Evolutionary conservation across 2,888 invertebrate genomes (phyloP).

Genomic region (Ditula angustiorana): DNA sequence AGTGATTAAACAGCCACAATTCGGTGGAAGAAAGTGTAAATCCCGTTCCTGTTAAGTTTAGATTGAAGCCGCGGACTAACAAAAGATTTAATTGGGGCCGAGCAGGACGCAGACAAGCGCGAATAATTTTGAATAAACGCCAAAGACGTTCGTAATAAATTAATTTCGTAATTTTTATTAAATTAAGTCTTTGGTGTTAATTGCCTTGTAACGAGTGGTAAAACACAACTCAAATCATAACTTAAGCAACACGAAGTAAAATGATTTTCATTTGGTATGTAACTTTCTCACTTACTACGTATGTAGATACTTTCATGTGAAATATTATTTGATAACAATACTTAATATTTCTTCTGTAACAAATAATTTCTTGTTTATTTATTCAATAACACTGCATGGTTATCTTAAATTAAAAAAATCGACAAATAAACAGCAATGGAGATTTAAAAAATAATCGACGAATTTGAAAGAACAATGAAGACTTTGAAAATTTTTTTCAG

Average conservation of each 20-base stretch:
- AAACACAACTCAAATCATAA: not conserved
- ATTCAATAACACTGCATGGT: too few relatives aligned
- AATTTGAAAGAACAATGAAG: too few relatives aligned
- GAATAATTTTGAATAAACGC: slow-evolving; percentile 14
- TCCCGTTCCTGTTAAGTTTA: slow-evolving; percentile 8
- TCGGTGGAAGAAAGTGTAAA: not conserved
- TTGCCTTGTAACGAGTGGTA: not conserved
- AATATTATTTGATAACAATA: too few relatives aligned
- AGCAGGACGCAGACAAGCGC: not conserved
- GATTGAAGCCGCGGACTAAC: slow-evolving; percentile 12
- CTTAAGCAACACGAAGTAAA: not conserved
- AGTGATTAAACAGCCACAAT: too few relatives aligned
- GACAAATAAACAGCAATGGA: too few relatives aligned
- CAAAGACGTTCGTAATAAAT: slow-evolving; percentile 11
- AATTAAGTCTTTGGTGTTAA: not conserved
- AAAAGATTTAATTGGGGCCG: slow-evolving; percentile 26
- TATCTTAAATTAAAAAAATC: too few relatives aligned
- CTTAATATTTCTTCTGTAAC: too few relatives aligned
- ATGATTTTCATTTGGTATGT: not conserved
- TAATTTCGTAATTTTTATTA: slow-evolving; percentile 7
- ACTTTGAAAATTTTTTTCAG: slow-evolving; percentile 4
- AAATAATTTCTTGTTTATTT: too few relatives aligned
- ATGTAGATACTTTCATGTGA: too few relatives aligned
- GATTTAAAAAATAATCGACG: too few relatives aligned
- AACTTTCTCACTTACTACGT: too few relatives aligned